Evolutionary conservation across 2,888 invertebrate genomes (phyloP), one percentile per base, ranked within the genome.

Genomic region (Fragum whitleyi): DNA sequence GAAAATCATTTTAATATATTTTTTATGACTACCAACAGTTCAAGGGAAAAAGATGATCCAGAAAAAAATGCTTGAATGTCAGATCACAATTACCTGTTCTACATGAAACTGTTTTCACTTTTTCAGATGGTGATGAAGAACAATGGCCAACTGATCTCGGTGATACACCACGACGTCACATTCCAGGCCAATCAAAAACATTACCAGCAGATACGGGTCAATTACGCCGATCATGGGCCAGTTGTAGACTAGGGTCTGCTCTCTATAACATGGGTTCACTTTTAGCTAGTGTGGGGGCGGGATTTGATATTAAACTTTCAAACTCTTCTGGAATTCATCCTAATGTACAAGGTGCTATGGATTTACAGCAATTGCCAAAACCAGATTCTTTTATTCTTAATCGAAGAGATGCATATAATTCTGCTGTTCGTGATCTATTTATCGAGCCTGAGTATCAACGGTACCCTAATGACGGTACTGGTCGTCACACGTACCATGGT

Each of bases 201-300:
- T 74, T 85, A 69, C 85, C 85, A 77, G 79, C 79, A 29, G 81
- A 85, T 81, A 83, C 85, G 82, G 83, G 81, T 85, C 75, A 73
- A 32, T 42, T 81, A 16, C 75, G 83, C 5, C 83, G 85, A 65
- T 83, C 85, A 39, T 23, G 77, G 42, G 74, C 79, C 28, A 19
- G 32, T 14, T 74, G 62, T 29, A 90, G 91, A 47, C 94, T 95
- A 96, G 95, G 97, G 96, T 87, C 91, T 55, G 92, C 93, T 53
- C 95, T 98, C 85, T 98, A 97, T 95, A 98, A 98, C 94, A 97
- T 98, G 95, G 97, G 97, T 73, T 97, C 98, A 72, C 95, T 98
- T 95, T 94, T 98, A 91, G 98, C 98, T 2, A 96, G 97, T 32
- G 97, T 98, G 55, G 93, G 90, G n/a, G 97, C 97, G 53, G 98